Evolutionary conservation across 2,113 vertebrate species (phyloP).

Genomic region (Menidia beryllina): DNA sequence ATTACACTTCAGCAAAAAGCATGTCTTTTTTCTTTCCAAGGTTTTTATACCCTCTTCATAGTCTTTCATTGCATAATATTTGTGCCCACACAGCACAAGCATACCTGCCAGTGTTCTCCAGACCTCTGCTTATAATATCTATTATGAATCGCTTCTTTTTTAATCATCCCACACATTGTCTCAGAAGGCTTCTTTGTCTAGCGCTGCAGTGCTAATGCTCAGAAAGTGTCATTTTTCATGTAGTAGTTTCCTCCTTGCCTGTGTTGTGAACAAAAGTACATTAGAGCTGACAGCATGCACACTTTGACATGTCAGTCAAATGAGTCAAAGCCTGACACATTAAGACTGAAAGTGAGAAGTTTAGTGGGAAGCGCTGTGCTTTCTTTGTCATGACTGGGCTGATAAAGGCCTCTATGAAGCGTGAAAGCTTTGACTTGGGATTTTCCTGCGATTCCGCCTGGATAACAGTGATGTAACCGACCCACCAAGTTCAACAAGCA

Average conservation of each 20-base stretch:
- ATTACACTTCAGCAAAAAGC: constrained; percentile 77
- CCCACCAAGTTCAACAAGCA: not conserved
- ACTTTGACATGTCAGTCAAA: constrained; percentile 40
- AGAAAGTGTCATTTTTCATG: constrained; percentile 64
- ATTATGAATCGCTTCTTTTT: constrained; percentile 67
- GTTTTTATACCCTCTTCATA: constrained; percentile 70
- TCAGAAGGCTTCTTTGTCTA: constrained; percentile 76
- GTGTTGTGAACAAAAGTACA: constrained; percentile 45
- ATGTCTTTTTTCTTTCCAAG: constrained; percentile 71
- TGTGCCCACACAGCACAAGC: constrained; percentile 63
- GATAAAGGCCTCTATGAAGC: constrained; percentile 3
- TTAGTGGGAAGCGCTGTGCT: not conserved
- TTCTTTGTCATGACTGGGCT: not conserved
- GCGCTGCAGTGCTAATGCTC: constrained; percentile 70
- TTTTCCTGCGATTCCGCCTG: constrained; percentile 5
- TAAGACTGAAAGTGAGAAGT: constrained; percentile 19
- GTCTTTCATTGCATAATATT: constrained; percentile 73
- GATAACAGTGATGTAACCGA: not conserved
- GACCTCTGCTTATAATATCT: constrained; percentile 55
- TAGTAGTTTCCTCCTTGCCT: constrained; percentile 59
- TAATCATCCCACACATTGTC: constrained; percentile 78
- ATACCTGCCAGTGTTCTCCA: constrained; percentile 67
- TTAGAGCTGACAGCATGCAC: constrained; percentile 62
- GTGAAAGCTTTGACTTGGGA: not conserved
- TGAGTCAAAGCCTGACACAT: constrained; percentile 36